Evolutionary conservation across 2,797 vertebrate genomes (phyloP), one percentile per base, ranked within the genome.

Genomic region (Chaenodraco wilsoni): DNA sequence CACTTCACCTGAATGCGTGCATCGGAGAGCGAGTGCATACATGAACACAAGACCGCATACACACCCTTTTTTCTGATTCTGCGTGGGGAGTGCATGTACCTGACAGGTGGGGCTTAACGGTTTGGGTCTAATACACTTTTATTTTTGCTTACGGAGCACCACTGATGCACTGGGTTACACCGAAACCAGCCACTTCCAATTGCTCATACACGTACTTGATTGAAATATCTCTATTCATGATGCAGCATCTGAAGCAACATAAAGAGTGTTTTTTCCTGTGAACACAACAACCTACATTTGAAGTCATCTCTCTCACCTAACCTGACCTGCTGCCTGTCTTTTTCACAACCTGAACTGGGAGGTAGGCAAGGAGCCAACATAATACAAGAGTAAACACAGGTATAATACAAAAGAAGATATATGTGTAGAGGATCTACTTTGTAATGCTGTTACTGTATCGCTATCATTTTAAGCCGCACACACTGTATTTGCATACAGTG

Each of bases 321-420:
- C 45, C n/a, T 33, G 37, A 65, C 9, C 48, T 44, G 45, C 50
- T 56, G 31, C 72, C 52, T 60, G 41, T 62, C 31, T n/a, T 31
- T 43, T 17, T 51, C 17, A 51, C 49, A 51, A 27, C 41, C 44
- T 58, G 37, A 50, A 27, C 27, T 57, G 14, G 27, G 61, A 62
- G 11, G 2, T 19, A 50, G 43, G 15, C 10, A 15, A 12, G 23
- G 59, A 77, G 54, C 46, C 5, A 16, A 37, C 44, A 54, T 46
- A 21, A 15, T 23, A 49, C 69, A 68, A 41, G 71, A 69, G 70
- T 45, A 73, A 79, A 75, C 27, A 75, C 58, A 70, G 57, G 81
- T 74, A 69, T 23, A 72, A 57, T 63, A 73, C 69, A 77, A 76
- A 65, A 48, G 17, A 43, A 40, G 50, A 41, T 44, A 65, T 69